Percentiles rank a stretch among this genome's conserved stretches.
These are phyloP conservation scores for Rhagoletis pomonella DNA, from an alignment of 1,140 invertebrate genomes.

Conservation along the genomic window DNA sequence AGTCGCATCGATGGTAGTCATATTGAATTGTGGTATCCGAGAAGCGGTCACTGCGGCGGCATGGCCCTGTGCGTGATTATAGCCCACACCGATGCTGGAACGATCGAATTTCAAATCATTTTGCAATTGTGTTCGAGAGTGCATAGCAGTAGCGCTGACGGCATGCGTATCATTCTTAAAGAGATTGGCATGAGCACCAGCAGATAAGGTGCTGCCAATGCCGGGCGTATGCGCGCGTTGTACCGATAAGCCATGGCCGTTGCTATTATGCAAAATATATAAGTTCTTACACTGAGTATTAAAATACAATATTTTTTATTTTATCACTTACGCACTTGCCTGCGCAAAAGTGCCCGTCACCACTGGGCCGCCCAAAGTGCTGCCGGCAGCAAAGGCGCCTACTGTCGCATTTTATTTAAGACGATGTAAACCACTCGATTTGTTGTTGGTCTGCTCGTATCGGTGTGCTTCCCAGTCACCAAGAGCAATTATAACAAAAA, in stretches of 20 bases:
- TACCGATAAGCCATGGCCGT: slow-evolving; percentile 61
- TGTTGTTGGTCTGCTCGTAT: too few species aligned
- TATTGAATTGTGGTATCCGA: slow-evolving; percentile 62
- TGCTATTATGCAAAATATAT: slow-evolving; percentile 54
- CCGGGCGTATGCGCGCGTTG: slow-evolving; percentile 62
- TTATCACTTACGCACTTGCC: slow-evolving; percentile 62
- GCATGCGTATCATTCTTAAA: slow-evolving; percentile 56
- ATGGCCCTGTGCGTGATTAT: slow-evolving; percentile 61
- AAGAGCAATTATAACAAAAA: too few species aligned
- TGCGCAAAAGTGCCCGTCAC: slow-evolving; percentile 64
- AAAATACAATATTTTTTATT: background rate
- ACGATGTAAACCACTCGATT: too few species aligned
- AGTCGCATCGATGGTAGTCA: slow-evolving; percentile 60
- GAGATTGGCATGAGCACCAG: slow-evolving; percentile 59
- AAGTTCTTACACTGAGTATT: background rate
- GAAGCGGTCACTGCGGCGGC: slow-evolving; percentile 59
- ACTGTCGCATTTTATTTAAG: slow-evolving; percentile 55
- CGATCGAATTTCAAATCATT: slow-evolving; percentile 59
- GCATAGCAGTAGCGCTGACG: slow-evolving; percentile 60
- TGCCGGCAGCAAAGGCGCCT: slow-evolving; percentile 64
- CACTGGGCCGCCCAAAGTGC: slow-evolving; percentile 35
- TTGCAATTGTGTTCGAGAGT: slow-evolving; percentile 58
- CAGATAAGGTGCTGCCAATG: slow-evolving; percentile 60
- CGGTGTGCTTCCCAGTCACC: too few species aligned
- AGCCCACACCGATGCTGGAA: slow-evolving; percentile 60